Base-by-base conservation (phyloP, 2,888 invertebrate genomes). In the Osedax frankpressi region DNA sequence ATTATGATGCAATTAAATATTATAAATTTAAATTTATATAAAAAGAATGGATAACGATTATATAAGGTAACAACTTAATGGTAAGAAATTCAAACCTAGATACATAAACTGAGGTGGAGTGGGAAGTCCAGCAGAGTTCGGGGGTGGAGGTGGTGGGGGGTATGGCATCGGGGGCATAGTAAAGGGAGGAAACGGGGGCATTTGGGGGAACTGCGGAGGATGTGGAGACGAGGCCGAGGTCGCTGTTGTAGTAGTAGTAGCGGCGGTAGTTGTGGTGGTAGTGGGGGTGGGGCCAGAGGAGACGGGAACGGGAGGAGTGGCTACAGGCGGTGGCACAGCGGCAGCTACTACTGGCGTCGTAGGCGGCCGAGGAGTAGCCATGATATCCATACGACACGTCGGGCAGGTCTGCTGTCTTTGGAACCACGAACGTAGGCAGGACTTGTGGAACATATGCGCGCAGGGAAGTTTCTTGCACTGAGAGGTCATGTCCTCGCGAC, bases 401-500 rank as follows among this genome's bases (percentile, higher is more conserved):
- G 98, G 98, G 83, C 98, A 99, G 2, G 98, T 98, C 86, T 99
- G 98, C 84, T 99, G 98, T 6, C 98, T 89, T 86, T 98, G 98
- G 87, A 99, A 99, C 98, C 98, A 99, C 60, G 95, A 94, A 70
- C 97, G 89, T 73, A 98, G 88, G 85, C 98, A 98, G 73, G 92
- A 91, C 68, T 95, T 92, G 86, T 99, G 98, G 88, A 99, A 98
- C 81, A 99, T 97, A 85, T 99, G 98, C 84, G 94, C 94, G 86
- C 98, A 99, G 0, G 98, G 97, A 77, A 99, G 86, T 83, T 96
- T 97, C 86, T 99, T 98, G 62, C 95, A 82, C 27, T 72, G 71
- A 28, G 77, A 87, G 73, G 88, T 87, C 91, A 91, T 92, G 83
- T 91, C 91, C 84, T 92, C 91, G 24, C 96, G 89, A 84, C 98